Evolutionary conservation across 2,888 invertebrate genomes (phyloP).

Genomic region (Cepaea hortensis): DNA sequence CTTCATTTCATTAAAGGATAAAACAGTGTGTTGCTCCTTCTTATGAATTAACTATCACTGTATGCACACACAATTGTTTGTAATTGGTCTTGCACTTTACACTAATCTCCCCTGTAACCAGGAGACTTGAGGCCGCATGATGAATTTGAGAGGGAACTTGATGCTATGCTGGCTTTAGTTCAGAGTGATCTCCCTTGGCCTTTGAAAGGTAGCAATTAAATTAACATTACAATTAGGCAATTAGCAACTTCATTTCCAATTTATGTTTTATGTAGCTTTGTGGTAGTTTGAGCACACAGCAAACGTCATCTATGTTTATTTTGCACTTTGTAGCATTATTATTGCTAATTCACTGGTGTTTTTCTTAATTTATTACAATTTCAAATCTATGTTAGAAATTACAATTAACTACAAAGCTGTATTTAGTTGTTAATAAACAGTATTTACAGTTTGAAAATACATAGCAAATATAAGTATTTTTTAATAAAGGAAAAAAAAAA

Average conservation of each 20-base stretch:
- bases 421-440: too few relatives aligned
- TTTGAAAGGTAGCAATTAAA: slow-evolving; percentile 42
- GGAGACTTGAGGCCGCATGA: slow-evolving; percentile 55
- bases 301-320: background rate
- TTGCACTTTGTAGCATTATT: background rate
- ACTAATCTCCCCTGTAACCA: slow-evolving; percentile 40
- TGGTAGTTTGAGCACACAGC: too few relatives aligned
- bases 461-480: too few relatives aligned
- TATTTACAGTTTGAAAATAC: too few relatives aligned
- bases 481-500: too few relatives aligned
- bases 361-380: background rate
- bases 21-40: too few relatives aligned
- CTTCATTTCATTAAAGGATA: too few relatives aligned
- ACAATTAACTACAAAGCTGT: background rate
- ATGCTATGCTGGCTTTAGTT: slow-evolving; percentile 60
- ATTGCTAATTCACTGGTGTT: background rate
- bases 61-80: background rate
- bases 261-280: too few relatives aligned
- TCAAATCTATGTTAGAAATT: background rate
- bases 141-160: slow-evolving; percentile 67
- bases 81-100: background rate
- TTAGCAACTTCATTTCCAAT: background rate
- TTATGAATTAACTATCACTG: background rate
- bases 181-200: slow-evolving; percentile 51
- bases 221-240: background rate